Base-by-base conservation (phyloP, 2,797 vertebrate species). In the Xiphorhynchus erythropygius region DNA sequence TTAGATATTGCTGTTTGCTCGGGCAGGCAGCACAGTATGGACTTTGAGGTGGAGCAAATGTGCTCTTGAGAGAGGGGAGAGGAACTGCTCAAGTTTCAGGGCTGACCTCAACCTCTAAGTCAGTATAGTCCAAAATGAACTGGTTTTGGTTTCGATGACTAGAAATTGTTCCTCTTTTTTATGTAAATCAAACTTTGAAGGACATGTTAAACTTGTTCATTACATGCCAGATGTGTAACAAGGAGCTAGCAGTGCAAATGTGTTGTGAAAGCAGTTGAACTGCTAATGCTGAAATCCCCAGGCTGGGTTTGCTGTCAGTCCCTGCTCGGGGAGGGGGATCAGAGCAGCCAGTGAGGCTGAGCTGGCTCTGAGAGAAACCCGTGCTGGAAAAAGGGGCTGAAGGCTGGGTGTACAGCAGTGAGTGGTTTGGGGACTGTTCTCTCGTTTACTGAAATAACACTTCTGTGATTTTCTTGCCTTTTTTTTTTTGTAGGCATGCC, bases 401-500 rank as follows among this genome's bases (percentile, higher is more conserved):
- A 37, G 67, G 28, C 28, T 59, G 80, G 11, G 13, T 42, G 37
- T 32, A 3, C 59, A 46, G 56, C 42, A 59, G 32, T 3, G 27
- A 78, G 71, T 50, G 79, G 22, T 78, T 5, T 87, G 67, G 80
- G 70, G 49, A 18, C 84, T 91, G 76, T 80, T 89, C 65, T 82
- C 71, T 68, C 64, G 24, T 64, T 89, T 42, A 75, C 69, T 59
- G 46, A 42, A 94, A 78, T 96, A 87, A 95, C 75, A 57, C 50
- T 88, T 70, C 76, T 94, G 87, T 97, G 90, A 93, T 93, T 88
- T 90, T 97, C 84, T 97, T 96, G 97, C 96, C 83, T 84, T 69
- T 70, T 60, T 86, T 84, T 69, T 94, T 97, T 98, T 97, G 75
- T 97, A 99, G 99, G 98, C 98, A 99, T 99, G 99, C 98, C 99